phyloP scores from a whole-genome alignment of 2,797 vertebrate genomes.

The Coracias cyanogaster region DNA sequence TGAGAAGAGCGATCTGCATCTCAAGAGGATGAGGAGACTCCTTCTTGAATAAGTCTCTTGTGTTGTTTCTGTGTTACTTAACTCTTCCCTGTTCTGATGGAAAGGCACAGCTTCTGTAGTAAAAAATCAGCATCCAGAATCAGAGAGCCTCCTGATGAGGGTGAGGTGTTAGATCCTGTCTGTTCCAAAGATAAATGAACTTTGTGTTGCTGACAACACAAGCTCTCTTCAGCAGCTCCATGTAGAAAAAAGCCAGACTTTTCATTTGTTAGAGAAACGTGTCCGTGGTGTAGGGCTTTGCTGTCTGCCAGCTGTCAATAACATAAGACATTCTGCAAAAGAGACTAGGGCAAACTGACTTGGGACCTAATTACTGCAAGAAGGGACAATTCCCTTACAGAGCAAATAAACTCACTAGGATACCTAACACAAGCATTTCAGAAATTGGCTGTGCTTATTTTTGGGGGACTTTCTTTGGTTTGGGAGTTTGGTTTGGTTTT shows the following conservation, averaged over 20 bases:
- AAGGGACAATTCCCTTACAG: background rate
- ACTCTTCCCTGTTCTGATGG: background rate
- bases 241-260: background rate
- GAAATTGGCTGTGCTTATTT: background rate
- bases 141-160: background rate
- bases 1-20: background rate
- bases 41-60: background rate
- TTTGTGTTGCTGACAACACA: background rate
- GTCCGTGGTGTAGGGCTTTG: background rate
- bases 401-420: background rate
- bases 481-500: background rate
- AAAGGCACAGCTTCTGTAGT: background rate
- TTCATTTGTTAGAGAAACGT: background rate
- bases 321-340: background rate
- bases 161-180: background rate
- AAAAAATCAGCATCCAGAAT: background rate
- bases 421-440: background rate
- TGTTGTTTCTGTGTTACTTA: background rate
- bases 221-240: background rate
- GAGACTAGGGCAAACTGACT: background rate
- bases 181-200: background rate
- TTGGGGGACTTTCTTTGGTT: background rate
- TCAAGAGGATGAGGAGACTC: background rate
- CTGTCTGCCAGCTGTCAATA: background rate
- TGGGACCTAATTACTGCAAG: conserved; percentile 27